Percentiles rank a stretch among this genome's conserved stretches.
phyloP scores from a whole-genome alignment of 2,113 vertebrate genomes.

The Gymnobelideus leadbeateri region DNA sequence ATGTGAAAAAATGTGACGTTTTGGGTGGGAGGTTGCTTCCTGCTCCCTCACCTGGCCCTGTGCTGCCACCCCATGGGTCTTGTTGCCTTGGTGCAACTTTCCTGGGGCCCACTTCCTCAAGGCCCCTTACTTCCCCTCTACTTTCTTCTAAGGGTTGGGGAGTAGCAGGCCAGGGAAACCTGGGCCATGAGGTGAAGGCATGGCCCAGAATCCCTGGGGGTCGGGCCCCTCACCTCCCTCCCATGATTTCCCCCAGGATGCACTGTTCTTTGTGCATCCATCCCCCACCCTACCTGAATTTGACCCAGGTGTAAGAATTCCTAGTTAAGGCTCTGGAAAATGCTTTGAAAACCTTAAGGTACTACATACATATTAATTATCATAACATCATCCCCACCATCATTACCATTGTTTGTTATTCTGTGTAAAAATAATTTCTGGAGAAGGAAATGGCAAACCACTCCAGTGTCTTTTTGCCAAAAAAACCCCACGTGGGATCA shows the following conservation, averaged over 20 bases:
- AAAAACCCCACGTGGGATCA: not conserved
- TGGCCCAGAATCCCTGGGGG: not conserved
- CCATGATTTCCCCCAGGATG: not conserved
- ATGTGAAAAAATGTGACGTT: not conserved
- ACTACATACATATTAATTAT: not conserved
- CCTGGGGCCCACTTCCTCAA: not conserved
- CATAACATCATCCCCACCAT: not conserved
- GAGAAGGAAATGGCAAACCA: not conserved
- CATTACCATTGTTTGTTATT: not conserved
- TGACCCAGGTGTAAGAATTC: not conserved
- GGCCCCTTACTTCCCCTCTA: not conserved
- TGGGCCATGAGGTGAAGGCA: not conserved
- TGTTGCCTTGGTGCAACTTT: not conserved
- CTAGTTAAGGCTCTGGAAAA: not conserved
- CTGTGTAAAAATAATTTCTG: not conserved
- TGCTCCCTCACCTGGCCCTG: conserved; percentile 2
- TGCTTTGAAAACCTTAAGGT: not conserved
- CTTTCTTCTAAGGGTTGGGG: not conserved
- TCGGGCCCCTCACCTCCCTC: not conserved
- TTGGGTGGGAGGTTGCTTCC: not conserved
- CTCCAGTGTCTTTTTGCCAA: not conserved
- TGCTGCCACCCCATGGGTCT: not conserved
- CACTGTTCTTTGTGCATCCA: not conserved
- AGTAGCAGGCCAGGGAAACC: not conserved
- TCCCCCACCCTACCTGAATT: not conserved